Evolutionary conservation across 1,140 invertebrate genomes (phyloP).

Genomic region (Hycleus phaleratus): DNA sequence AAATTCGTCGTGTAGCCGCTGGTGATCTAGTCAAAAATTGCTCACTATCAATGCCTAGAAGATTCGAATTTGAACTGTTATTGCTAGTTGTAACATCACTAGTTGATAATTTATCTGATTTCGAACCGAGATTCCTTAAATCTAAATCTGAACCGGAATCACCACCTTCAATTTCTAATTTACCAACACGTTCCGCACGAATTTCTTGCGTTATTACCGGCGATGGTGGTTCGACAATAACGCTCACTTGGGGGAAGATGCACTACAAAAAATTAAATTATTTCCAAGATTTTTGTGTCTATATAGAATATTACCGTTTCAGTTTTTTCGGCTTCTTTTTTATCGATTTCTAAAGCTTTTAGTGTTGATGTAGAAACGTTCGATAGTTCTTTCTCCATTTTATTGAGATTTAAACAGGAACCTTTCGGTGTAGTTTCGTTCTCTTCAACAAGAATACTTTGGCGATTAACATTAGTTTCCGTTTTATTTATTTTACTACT

Average conservation of each 20-base stretch:
- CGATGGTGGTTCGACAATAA: slow-evolving; percentile 62
- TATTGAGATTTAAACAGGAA: slow-evolving; percentile 29
- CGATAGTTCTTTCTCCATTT: slow-evolving; percentile 33
- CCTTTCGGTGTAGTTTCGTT: slow-evolving; percentile 21
- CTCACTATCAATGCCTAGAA: slow-evolving; percentile 52
- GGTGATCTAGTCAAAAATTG: slow-evolving; percentile 58
- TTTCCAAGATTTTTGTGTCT: neutral
- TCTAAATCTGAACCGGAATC: slow-evolving; percentile 40
- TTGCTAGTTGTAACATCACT: slow-evolving; percentile 36
- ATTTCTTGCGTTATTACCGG: slow-evolving; percentile 44
- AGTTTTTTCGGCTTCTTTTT: slow-evolving; percentile 5
- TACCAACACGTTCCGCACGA: slow-evolving; percentile 44
- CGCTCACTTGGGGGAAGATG: slow-evolving; percentile 54
- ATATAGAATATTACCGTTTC: neutral
- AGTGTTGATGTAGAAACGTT: slow-evolving; percentile 27
- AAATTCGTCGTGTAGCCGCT: slow-evolving; percentile 67
- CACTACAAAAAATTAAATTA: slow-evolving; percentile 8
- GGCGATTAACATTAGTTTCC: slow-evolving; percentile 34
- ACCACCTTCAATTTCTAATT: slow-evolving; percentile 34
- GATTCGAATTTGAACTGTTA: slow-evolving; percentile 48
- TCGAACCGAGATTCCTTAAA: slow-evolving; percentile 41
- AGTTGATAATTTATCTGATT: slow-evolving; percentile 37
- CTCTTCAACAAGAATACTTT: slow-evolving; percentile 34
- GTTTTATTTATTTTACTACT: slow-evolving; percentile 33
- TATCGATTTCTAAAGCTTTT: slow-evolving; percentile 22